These are phyloP conservation scores for Brachionus rotundiformis DNA, from an alignment of 1,140 invertebrate genomes.

Conservation along the genomic window DNA sequence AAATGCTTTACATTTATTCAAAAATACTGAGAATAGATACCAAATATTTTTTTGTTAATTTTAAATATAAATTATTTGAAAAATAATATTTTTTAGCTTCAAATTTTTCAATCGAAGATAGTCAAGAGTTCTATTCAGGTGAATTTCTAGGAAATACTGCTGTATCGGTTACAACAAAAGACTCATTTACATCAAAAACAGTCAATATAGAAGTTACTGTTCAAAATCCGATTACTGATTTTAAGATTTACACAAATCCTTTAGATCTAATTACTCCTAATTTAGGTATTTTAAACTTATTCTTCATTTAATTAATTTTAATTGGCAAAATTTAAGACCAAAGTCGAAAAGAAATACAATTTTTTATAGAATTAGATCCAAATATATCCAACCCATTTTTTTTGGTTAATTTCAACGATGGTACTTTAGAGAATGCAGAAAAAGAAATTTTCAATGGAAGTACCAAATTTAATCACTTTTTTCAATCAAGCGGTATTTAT, in stretches of 20 bases:
- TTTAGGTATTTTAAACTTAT: neutral
- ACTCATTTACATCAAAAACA: neutral
- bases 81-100: no score
- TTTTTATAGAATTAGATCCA: neutral
- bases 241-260: neutral
- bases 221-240: slow-evolving; percentile 11
- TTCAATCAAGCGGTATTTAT: neutral
- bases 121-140: neutral
- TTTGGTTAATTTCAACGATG: slow-evolving; percentile 27
- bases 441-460: neutral
- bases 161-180: neutral
- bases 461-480: neutral
- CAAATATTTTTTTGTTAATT: no score
- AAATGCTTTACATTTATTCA: no score
- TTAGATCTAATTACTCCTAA: neutral
- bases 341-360: neutral
- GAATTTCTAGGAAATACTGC: neutral
- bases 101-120: neutral
- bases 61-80: no score
- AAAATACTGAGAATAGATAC: no score
- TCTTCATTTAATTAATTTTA: no score
- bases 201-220: neutral
- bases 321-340: slow-evolving; percentile 5
- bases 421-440: neutral
- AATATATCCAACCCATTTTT: neutral